A percentile compares a stretch with the other conserved stretches of the same genome.
These are phyloP conservation scores for Salvelinus fontinalis DNA, from an alignment of 2,113 vertebrate genomes.

Conservation along the genomic window DNA sequence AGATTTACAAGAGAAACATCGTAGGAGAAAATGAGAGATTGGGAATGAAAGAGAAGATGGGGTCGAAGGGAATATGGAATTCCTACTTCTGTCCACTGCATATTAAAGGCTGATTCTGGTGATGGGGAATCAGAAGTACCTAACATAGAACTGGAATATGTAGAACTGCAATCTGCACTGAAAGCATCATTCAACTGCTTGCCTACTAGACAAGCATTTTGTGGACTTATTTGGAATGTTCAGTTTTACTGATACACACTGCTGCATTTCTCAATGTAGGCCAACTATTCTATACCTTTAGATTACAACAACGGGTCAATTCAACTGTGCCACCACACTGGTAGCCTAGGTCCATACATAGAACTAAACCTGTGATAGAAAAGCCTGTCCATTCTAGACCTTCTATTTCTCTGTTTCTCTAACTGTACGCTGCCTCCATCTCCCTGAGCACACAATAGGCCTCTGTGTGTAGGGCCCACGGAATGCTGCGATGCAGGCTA, in stretches of 20 bases:
- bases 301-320: not conserved
- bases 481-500: conserved; percentile 79
- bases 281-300: not conserved
- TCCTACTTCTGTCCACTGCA: too few relatives aligned
- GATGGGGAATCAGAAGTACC: too few relatives aligned
- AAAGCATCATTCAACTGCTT: conserved; percentile 4
- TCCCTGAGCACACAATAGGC: conserved; percentile 73
- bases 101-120: too few relatives aligned
- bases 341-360: not conserved
- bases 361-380: not conserved
- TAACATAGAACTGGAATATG: too few relatives aligned
- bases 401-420: conserved; percentile 49
- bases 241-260: not conserved
- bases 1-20: conserved; percentile 6
- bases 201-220: not conserved
- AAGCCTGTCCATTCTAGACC: conserved; percentile 14
- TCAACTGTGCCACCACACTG: not conserved
- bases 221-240: not conserved
- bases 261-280: not conserved
- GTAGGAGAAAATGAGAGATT: too few relatives aligned
- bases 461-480: conserved; percentile 77
- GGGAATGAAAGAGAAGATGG: too few relatives aligned
- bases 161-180: too few relatives aligned
- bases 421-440: conserved; percentile 65
- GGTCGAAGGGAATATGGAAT: too few relatives aligned